Conservation (phyloP, 2,888 invertebrate genomes). For the Pristionchus exspectatus region DNA sequence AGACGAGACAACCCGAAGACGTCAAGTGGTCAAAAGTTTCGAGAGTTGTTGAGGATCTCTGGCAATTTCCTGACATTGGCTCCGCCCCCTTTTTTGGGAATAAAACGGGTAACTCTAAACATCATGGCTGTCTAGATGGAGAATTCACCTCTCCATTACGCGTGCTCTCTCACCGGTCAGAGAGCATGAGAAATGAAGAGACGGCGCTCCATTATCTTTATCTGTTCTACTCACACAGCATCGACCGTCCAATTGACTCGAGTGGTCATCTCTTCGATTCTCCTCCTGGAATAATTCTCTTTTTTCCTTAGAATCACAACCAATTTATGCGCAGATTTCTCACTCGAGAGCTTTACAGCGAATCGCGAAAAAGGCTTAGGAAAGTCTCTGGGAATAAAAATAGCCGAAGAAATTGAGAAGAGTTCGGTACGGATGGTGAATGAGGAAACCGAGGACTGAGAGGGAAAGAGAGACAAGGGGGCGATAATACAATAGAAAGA, state of each 20-base stretch:
- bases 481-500: neutral
- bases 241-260: neutral
- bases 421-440: neutral
- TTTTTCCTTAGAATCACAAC: neutral
- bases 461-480: neutral
- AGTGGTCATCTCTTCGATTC: neutral
- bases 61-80: neutral
- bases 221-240: neutral
- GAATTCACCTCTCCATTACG: neutral
- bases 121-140: neutral
- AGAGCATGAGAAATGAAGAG: neutral
- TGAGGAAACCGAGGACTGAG: neutral
- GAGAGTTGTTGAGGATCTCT: conserved; percentile 14
- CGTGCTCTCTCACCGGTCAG: neutral
- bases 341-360: neutral
- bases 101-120: neutral
- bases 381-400: neutral
- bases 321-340: neutral
- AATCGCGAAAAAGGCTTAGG: neutral
- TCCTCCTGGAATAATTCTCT: neutral
- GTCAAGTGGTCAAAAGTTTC: neutral
- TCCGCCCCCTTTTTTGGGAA: neutral
- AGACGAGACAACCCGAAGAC: neutral
- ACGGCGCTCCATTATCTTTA: neutral
- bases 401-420: neutral